A percentile compares a stretch with the other conserved stretches of the same genome.
Conservation (phyloP, 2,888 invertebrate species). For the Zaprionus bogoriensis region DNA sequence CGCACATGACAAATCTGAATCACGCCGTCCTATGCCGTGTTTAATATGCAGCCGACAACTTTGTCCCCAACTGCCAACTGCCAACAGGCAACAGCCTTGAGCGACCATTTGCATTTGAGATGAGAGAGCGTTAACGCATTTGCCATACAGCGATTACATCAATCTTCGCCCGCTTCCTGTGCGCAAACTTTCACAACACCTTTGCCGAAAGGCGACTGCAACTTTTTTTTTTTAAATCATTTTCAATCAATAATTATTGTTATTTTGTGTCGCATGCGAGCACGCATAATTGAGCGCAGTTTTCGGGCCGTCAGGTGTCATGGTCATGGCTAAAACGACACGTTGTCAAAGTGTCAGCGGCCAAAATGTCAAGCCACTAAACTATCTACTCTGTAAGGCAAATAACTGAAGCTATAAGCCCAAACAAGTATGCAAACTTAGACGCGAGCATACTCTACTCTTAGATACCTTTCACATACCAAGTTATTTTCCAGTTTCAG, state of each 20-base stretch:
- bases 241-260: constrained; percentile 56
- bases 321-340: constrained; percentile 50
- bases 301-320: constrained; percentile 45
- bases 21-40: constrained; percentile 39
- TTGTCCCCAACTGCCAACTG: too few species aligned
- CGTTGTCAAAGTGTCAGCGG: constrained; percentile 43
- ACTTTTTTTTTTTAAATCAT: constrained; percentile 17
- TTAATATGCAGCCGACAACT: constrained; percentile 55
- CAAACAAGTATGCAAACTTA: too few species aligned
- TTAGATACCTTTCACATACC: too few species aligned
- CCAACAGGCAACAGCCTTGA: constrained; percentile 59
- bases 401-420: constrained; percentile 27
- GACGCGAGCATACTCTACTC: too few species aligned
- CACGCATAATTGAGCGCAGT: constrained; percentile 39
- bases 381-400: too few species aligned
- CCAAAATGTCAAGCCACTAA: constrained; percentile 34
- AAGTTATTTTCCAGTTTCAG: too few species aligned
- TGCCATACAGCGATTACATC: constrained; percentile 56
- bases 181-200: constrained; percentile 64
- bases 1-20: constrained; percentile 54
- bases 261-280: constrained; percentile 31
- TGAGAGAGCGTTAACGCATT: constrained; percentile 38
- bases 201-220: constrained; percentile 12
- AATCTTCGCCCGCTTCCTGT: constrained; percentile 65
- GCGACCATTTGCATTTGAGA: constrained; percentile 48